Evolutionary conservation across 1,140 invertebrate species (phyloP).

Genomic region (Micrasema longulum): DNA sequence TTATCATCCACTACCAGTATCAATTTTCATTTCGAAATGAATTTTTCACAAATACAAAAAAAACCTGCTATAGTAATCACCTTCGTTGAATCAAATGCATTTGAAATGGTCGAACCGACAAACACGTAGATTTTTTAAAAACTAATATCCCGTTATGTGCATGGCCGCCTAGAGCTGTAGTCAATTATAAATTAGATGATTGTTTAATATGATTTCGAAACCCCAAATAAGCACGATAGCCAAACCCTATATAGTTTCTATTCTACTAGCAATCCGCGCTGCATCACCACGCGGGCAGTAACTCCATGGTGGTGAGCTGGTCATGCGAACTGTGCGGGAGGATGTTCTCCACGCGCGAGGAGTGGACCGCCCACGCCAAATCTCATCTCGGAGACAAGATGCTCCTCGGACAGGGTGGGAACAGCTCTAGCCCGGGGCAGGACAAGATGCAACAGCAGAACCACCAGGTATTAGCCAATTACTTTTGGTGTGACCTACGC

Average conservation of each 20-base stretch:
- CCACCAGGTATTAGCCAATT: conserved; percentile 49
- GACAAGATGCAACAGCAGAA: conserved; percentile 65
- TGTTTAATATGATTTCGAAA: conserved; percentile 62
- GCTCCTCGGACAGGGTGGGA: conserved; percentile 55
- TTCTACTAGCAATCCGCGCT: conserved; percentile 54
- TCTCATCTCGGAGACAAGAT: conserved; percentile 73
- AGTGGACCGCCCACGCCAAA: conserved; percentile 80
- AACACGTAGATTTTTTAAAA: too few species aligned
- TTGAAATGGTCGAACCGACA: too few species aligned
- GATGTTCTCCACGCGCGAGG: conserved; percentile 76
- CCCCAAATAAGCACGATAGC: conserved; percentile 52
- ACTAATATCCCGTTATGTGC: too few species aligned
- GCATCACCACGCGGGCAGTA: conserved; percentile 51
- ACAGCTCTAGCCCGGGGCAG: conserved; percentile 59
- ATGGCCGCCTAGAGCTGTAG: neutral
- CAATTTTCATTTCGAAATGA: too few species aligned
- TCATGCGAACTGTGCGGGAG: conserved; percentile 79
- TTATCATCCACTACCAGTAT: too few species aligned
- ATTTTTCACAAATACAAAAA: too few species aligned
- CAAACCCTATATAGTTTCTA: conserved; percentile 53
- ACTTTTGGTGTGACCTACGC: conserved; percentile 30
- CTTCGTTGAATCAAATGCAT: too few species aligned
- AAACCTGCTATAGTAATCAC: too few species aligned
- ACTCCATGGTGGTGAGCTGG: conserved; percentile 70
- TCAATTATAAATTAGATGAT: too few species aligned